A percentile compares a stretch with the other conserved stretches of the same genome.
Evolutionary conservation across 2,113 vertebrate genomes (phyloP).

Genomic region (Malurus cyaneus): DNA sequence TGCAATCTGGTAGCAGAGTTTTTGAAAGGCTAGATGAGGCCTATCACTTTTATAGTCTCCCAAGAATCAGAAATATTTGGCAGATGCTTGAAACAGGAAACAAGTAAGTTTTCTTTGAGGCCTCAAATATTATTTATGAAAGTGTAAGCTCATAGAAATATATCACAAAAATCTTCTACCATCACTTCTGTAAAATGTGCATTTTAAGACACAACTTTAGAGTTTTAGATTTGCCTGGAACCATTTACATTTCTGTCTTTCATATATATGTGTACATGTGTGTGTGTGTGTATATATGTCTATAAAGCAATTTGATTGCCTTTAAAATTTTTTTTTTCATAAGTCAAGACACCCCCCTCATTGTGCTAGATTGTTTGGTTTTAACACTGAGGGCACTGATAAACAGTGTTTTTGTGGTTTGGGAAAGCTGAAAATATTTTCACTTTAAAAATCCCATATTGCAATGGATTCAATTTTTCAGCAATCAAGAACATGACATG

Average conservation of each 20-base stretch:
- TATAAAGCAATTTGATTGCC: neutral
- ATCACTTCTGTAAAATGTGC: neutral
- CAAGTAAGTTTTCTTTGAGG: neutral
- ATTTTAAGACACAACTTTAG: neutral
- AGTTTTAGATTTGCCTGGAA: neutral
- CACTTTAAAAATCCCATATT: neutral
- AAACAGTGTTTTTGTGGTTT: neutral
- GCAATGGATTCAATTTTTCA: neutral
- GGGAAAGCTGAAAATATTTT: neutral
- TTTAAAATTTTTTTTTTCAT: neutral
- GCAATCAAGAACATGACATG: neutral
- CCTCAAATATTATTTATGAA: neutral
- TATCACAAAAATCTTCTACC: neutral
- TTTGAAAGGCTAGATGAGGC: neutral
- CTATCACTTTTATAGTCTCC: neutral
- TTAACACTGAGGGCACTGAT: neutral
- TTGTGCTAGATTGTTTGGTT: neutral
- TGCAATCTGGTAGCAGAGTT: neutral
- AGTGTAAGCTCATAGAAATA: neutral
- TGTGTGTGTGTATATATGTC: neutral
- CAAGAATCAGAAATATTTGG: slow-evolving; percentile 35
- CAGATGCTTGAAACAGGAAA: neutral
- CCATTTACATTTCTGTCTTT: neutral
- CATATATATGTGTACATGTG: no score
- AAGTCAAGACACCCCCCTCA: neutral